Evolutionary conservation across 2,888 invertebrate species (phyloP).

Genomic region (Eristalis arbustorum): DNA sequence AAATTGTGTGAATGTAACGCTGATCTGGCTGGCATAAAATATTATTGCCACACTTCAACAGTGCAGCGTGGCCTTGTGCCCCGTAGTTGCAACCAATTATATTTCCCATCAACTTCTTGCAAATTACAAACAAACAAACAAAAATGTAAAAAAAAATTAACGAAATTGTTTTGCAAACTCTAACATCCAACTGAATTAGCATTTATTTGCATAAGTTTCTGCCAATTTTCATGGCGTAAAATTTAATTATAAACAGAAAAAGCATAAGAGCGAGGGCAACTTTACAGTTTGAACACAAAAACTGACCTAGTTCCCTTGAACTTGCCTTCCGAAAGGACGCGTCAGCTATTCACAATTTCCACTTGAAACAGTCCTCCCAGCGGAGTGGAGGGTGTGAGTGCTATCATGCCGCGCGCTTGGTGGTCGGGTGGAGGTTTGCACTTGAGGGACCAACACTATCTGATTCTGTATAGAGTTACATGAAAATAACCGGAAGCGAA

Average conservation of each 20-base stretch:
- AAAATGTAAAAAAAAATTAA: neutral
- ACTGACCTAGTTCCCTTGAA: constrained; percentile 59
- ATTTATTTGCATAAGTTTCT: constrained; percentile 51
- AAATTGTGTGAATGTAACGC: neutral
- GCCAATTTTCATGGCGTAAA: constrained; percentile 48
- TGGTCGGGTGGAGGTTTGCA: neutral
- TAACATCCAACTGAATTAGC: constrained; percentile 35
- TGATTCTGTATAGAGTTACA: neutral
- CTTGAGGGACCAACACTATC: neutral
- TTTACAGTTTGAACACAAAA: constrained; percentile 32
- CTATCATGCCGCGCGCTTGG: neutral
- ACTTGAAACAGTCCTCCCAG: neutral
- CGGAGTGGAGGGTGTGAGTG: neutral
- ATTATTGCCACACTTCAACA: constrained; percentile 3
- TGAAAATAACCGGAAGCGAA: constrained; percentile 9
- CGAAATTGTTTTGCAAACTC: neutral
- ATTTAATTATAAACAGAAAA: constrained; percentile 49
- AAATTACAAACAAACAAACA: neutral
- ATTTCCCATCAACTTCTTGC: constrained; percentile 6
- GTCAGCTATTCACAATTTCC: neutral
- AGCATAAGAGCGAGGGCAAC: constrained; percentile 6
- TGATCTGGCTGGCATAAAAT: neutral
- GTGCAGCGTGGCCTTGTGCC: neutral
- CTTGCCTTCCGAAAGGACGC: constrained; percentile 22
- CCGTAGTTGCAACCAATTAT: constrained; percentile 21